Percentiles rank a stretch among this genome's conserved stretches.
Conservation (phyloP, 2,888 invertebrate genomes). For the Theristus sp. region DNA sequence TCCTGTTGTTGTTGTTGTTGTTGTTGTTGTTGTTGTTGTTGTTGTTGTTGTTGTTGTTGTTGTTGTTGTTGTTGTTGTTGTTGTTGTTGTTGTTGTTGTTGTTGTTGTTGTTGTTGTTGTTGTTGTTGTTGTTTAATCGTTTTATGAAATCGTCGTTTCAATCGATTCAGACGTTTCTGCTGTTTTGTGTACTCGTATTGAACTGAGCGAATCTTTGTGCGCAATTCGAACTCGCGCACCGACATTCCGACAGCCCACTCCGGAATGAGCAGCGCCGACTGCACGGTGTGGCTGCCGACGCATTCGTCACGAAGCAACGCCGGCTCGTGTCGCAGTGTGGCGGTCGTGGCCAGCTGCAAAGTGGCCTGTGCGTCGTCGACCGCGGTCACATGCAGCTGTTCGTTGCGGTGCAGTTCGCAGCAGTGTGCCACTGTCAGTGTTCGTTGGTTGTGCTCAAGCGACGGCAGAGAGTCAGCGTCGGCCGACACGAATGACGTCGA, state of each 20-base stretch:
- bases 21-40: neutral
- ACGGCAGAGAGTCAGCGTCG: too few species aligned
- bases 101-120: neutral
- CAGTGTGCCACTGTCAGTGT: too few species aligned
- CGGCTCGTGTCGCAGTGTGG: too few species aligned
- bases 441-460: too few species aligned
- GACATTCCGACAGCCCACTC: constrained; percentile 6
- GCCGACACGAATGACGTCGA: too few species aligned
- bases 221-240: constrained; percentile 51
- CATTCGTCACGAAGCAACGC: neutral
- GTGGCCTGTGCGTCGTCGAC: too few species aligned
- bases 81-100: neutral
- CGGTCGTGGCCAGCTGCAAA: too few species aligned
- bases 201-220: too few species aligned
- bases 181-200: too few species aligned
- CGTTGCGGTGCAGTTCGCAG: neutral
- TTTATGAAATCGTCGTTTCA: neutral
- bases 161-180: too few species aligned
- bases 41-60: neutral
- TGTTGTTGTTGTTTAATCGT: neutral
- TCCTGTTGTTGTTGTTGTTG: neutral
- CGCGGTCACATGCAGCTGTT: too few species aligned
- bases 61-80: neutral
- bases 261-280: neutral
- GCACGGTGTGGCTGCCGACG: neutral